phyloP scores from a whole-genome alignment of 2,888 invertebrate species.

The Hofmannophila pseudospretella region DNA sequence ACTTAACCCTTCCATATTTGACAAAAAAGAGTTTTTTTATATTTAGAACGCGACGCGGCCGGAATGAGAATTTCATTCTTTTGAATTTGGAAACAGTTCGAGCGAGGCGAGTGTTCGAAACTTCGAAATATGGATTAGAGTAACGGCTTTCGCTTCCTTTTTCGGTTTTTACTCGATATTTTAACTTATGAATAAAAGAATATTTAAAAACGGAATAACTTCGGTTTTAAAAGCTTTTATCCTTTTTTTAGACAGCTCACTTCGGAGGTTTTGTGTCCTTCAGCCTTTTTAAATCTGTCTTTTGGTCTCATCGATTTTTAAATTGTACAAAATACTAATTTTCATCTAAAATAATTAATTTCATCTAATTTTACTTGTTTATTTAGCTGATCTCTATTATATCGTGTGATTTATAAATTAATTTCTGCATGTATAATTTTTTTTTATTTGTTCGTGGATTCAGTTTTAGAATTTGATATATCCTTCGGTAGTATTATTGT shows the following conservation, averaged over 20 bases:
- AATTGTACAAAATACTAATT: too few species aligned
- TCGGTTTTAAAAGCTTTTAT: conserved; percentile 4
- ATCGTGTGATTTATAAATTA: too few species aligned
- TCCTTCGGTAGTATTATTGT: too few species aligned
- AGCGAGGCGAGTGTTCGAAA: conserved; percentile 55
- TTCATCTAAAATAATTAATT: too few species aligned
- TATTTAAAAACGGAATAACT: conserved; percentile 8
- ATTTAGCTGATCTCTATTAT: too few species aligned
- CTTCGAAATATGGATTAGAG: conserved; percentile 50
- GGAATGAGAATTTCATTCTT: conserved; percentile 70
- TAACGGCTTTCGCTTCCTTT: conserved; percentile 39
- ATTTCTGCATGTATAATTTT: too few species aligned
- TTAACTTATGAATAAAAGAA: conserved; percentile 26
- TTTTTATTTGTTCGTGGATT: too few species aligned
- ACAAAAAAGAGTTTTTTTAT: conserved; percentile 72
- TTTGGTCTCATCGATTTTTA: too few species aligned
- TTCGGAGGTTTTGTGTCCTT: not conserved
- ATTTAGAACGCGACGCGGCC: conserved; percentile 70
- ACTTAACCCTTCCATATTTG: conserved; percentile 78
- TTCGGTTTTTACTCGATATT: conserved; percentile 24
- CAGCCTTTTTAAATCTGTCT: too few species aligned
- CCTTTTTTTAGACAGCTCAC: not conserved
- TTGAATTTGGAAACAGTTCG: conserved; percentile 67
- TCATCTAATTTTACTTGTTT: too few species aligned
- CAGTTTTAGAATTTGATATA: too few species aligned